Percentiles rank a stretch among this genome's conserved stretches.
Evolutionary conservation across 2,797 vertebrate genomes (phyloP).

Genomic region (Rhinella marina): DNA sequence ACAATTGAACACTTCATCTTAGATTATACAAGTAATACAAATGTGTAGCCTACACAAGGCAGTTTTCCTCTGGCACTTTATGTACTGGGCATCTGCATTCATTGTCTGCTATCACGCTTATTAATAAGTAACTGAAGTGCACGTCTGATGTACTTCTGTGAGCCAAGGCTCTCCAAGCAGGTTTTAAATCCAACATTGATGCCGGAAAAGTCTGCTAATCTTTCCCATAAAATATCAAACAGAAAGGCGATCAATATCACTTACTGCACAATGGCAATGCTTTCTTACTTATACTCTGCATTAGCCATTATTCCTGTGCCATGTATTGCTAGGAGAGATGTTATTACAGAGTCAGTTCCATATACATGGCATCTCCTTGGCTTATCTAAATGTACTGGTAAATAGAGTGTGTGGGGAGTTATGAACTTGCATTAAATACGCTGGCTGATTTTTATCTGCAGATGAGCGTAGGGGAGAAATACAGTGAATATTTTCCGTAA

Average conservation of each 20-base stretch:
- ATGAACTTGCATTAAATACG: background rate
- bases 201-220: slow-evolving; percentile 50
- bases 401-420: background rate
- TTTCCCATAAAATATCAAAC: slow-evolving; percentile 53
- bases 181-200: slow-evolving; percentile 35
- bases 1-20: background rate
- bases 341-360: slow-evolving; percentile 14
- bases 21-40: background rate
- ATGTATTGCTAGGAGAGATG: slow-evolving; percentile 7
- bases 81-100: background rate
- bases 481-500: background rate
- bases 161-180: slow-evolving; percentile 14
- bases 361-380: background rate
- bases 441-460: background rate
- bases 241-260: slow-evolving; percentile 50
- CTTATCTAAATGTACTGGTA: background rate
- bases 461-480: background rate
- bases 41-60: background rate
- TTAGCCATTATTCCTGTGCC: slow-evolving; percentile 14
- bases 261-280: slow-evolving; percentile 43
- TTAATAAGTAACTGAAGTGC: slow-evolving; percentile 43
- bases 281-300: slow-evolving; percentile 47
- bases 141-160: slow-evolving; percentile 20
- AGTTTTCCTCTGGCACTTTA: background rate
- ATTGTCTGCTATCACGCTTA: slow-evolving; percentile 19